Evolutionary conservation across 1,140 invertebrate genomes (phyloP), one percentile per base, ranked within the genome.

Genomic region (Drosophila ironensis): DNA sequence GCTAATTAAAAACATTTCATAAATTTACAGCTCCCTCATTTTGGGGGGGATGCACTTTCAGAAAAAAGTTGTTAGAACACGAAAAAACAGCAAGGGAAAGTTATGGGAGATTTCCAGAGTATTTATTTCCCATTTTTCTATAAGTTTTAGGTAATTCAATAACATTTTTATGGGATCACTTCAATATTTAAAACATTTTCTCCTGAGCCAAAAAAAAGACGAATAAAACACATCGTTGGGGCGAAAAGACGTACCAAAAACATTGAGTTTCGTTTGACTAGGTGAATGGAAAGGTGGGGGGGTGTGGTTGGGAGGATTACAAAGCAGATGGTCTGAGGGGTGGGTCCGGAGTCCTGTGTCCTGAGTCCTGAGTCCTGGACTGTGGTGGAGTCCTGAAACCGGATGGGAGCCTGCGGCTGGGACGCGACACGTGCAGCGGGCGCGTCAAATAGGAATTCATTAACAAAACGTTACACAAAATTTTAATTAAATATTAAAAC

Each of bases 401-500:
- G 66, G 53, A 73, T 60, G 71, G 54, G 46, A 50, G 60, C 72
- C 77, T 82, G 77, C 47, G 76, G 77, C 76, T 20, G 53, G 72
- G 57, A 38, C 50, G 69, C 77, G 78, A 73, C 77, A 82, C 77
- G 77, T 82, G 78, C 80, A 61, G 51, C 70, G 78, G 50, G 78
- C 74, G 80, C 80, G 80, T 72, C 80, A 86, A 84, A 86, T 84
- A 86, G 80, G 74, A 84, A 84, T 84, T 84, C 80, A 84, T 84
- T 84, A 84, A 84, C 80, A 84, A 84, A 84, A 84, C 81, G 80
- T 86, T 86, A 84, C 80, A 80, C 81, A 75, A 84, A 78, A 84
- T 84, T 84, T 84, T 84, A 86, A 84, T 84, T 84, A 84, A 84
- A 84, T 84, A 84, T 84, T 86, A 84, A 84, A 84, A 74, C 74